phyloP scores from a whole-genome alignment of 2,888 invertebrate genomes.

The Rotaria sp. region DNA sequence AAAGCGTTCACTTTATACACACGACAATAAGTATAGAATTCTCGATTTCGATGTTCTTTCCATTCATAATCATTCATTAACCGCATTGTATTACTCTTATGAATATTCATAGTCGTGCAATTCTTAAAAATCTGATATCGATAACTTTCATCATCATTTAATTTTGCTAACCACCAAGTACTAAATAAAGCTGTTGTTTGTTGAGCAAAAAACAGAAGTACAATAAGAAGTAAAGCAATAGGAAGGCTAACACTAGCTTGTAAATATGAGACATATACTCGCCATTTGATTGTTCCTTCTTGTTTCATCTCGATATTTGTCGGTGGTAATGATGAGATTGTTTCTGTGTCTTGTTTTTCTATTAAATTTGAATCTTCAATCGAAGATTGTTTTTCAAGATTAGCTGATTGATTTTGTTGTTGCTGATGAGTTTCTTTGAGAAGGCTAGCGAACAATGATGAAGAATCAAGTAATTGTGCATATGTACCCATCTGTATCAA shows the following conservation, averaged over 20 bases:
- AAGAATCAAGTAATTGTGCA: not conserved
- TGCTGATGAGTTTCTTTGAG: not conserved
- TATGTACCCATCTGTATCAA: not conserved
- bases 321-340: not conserved
- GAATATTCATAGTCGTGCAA: no score
- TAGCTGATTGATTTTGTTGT: not conserved
- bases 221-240: conserved; percentile 59
- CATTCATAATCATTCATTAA: not conserved
- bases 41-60: not conserved
- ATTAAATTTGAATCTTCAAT: no score
- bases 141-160: conserved; percentile 55
- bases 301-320: conserved; percentile 27
- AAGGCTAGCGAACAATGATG: not conserved
- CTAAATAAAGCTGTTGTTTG: conserved; percentile 65
- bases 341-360: no score
- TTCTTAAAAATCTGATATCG: no score
- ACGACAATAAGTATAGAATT: not conserved
- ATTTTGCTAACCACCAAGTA: conserved; percentile 71
- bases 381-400: not conserved
- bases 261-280: conserved; percentile 66
- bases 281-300: conserved; percentile 61
- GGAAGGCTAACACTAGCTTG: conserved; percentile 64
- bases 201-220: no score
- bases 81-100: conserved; percentile 44
- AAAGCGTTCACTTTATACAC: no score